Base-by-base conservation (phyloP, 2,888 invertebrate species). In the Caenorhabditis wallacei region DNA sequence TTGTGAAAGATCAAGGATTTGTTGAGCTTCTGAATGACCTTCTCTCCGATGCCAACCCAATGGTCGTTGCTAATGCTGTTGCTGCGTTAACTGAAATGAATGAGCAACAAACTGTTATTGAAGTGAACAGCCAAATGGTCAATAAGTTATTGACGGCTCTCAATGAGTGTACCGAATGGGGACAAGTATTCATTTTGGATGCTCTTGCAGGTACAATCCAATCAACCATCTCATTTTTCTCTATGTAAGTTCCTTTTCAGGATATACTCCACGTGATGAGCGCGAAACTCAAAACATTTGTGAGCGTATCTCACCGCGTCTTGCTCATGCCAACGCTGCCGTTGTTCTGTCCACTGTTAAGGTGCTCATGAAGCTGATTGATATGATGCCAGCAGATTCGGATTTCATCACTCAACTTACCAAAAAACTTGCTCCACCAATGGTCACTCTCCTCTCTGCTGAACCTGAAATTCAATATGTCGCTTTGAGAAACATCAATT, bases 381-480 rank as follows among this genome's bases (percentile, higher is more conserved):
- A 99, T 93, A 96, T 98, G 95, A 94, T 99, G 82, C 95, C 96
- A 3, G 95, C 95, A 1, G 96, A 97, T 92, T 95, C 96, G 0
- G 99, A 99, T 92, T 96, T 98, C 92, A 97, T 98, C 84, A 94
- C 95, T 54, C 96, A 96, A 5, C 93, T 99, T 75, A 96, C 97
- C 37, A 97, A 98, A 93, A 99, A 99, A 93, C 93, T 99, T 90
- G 97, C 99, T 4, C 99, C 99, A n/a, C 99, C 99, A 10, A 94
- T 99, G 48, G 99, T 99, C 10, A 99, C 99, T 0, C 94, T 99
- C 71, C 94, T 99, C 11, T 97, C 97, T 56, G 97, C 98, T 0
- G 99, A 99, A 93, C 97, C 99, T 0, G 99, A 99, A 93, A 98
- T 99, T 66, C 99, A 99, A 93, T 99, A 99, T 92, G 99, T 99